Conservation (phyloP, 1,140 invertebrate genomes). For the Goniozus legneri region DNA sequence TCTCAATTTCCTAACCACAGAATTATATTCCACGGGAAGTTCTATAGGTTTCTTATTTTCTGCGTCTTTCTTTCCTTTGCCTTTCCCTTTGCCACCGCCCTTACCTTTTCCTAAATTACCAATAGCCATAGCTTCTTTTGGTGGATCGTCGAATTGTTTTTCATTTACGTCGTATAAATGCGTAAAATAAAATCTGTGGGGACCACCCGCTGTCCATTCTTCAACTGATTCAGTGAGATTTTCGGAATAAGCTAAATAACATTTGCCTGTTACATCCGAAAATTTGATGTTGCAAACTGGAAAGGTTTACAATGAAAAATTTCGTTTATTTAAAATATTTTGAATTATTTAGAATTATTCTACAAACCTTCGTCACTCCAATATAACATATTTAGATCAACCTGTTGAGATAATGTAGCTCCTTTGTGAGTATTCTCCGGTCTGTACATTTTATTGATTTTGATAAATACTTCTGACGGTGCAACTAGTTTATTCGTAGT, state of each 20-base stretch:
- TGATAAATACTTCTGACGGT: constrained; percentile 63
- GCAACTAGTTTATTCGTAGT: constrained; percentile 53
- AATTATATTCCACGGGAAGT: constrained; percentile 31
- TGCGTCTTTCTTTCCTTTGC: constrained; percentile 63
- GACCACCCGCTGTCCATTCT: constrained; percentile 65
- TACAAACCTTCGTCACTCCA: constrained; percentile 69
- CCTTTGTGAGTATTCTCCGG: constrained; percentile 73
- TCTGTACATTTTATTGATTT: constrained; percentile 70
- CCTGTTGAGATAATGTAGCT: constrained; percentile 53
- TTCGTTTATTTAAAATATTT: not conserved
- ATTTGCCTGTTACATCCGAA: constrained; percentile 60
- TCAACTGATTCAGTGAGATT: constrained; percentile 54
- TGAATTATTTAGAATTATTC: constrained; percentile 8
- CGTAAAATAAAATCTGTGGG: constrained; percentile 74
- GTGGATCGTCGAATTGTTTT: constrained; percentile 63
- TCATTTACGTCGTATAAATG: constrained; percentile 64
- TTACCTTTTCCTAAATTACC: constrained; percentile 62
- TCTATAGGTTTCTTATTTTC: constrained; percentile 19
- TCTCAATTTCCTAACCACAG: constrained; percentile 55
- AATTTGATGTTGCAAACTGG: constrained; percentile 58
- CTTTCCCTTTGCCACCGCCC: constrained; percentile 66
- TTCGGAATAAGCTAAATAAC: constrained; percentile 60
- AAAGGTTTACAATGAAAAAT: constrained; percentile 22
- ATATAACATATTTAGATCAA: constrained; percentile 73
- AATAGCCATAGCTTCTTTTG: constrained; percentile 57